These are phyloP conservation scores for Heliangelus exortis DNA, from an alignment of 2,797 vertebrate genomes.

Conservation along the genomic window DNA sequence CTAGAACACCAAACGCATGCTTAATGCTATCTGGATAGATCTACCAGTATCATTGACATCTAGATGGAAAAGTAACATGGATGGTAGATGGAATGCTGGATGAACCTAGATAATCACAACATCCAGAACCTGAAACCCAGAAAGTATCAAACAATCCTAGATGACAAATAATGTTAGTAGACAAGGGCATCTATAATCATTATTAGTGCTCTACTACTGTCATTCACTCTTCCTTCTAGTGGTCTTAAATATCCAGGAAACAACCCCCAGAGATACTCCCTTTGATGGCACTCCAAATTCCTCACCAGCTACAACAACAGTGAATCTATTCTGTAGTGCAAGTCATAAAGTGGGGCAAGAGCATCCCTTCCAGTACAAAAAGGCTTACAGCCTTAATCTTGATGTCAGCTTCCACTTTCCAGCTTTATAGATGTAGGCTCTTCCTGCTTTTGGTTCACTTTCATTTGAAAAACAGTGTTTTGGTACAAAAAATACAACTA, in stretches of 20 bases:
- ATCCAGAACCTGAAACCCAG: neutral
- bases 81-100: neutral
- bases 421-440: neutral
- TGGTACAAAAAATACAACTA: neutral
- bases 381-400: neutral
- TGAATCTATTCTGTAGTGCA: neutral
- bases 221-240: neutral
- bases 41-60: neutral
- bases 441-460: neutral
- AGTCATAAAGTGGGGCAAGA: neutral
- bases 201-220: neutral
- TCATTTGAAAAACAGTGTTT: neutral
- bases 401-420: neutral
- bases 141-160: neutral
- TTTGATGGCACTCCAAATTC: neutral
- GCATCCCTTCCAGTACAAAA: neutral
- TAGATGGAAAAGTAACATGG: neutral
- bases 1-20: neutral
- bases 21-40: neutral
- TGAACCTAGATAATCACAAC: neutral
- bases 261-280: accelerated
- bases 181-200: neutral
- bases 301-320: neutral
- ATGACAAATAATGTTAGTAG: neutral
- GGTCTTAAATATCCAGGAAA: neutral